Evolutionary conservation across 2,888 invertebrate species (phyloP), one percentile per base, ranked within the genome.

Genomic region (Leucoma salicis): DNA sequence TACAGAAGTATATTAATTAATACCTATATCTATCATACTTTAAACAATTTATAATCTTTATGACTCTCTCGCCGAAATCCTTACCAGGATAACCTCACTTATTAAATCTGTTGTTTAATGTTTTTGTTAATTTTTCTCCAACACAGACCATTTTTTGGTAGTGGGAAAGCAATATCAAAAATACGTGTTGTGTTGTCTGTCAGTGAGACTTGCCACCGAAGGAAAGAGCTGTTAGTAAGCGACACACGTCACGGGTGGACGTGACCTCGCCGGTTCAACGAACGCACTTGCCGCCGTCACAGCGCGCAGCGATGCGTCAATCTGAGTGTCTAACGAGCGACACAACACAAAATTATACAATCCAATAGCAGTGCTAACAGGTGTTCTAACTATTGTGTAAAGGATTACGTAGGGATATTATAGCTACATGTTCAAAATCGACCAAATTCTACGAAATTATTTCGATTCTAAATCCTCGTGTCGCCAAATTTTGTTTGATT

Each of bases 211-310:
- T 60, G 60, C 60, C 58, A 57, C 52, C n/a, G 50, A 48, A 48
- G 52, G 68, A 67, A 66, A 70, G 73, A 52, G 60, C 4, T 69
- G 68, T 72, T 73, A 60, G 68, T 69, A 70, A 69, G 64, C 69
- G 47, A 64, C 65, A 68, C 77, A 75, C 82, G 81, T 81, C 82
- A 82, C 73, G 56, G 69, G 56, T 82, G 86, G 79, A 86, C 85
- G 82, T 88, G 88, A 88, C 86, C 88, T 84, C 88, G 78, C 49
- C 74, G 78, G 88, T 85, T 88, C 88, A 89, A 88, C 82, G 88
- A 80, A 85, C 88, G 86, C 72, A 63, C 74, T 49, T 82, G 59
- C 51, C 46, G 35, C 51, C 60, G 82, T 79, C 83, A 81, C 81
- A 74, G 72, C 70, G 58, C 77, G 69, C 57, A 49, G 64, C 74